These are phyloP conservation scores for Semicossyphus pulcher DNA, from an alignment of 2,113 vertebrate genomes.

Conservation along the genomic window DNA sequence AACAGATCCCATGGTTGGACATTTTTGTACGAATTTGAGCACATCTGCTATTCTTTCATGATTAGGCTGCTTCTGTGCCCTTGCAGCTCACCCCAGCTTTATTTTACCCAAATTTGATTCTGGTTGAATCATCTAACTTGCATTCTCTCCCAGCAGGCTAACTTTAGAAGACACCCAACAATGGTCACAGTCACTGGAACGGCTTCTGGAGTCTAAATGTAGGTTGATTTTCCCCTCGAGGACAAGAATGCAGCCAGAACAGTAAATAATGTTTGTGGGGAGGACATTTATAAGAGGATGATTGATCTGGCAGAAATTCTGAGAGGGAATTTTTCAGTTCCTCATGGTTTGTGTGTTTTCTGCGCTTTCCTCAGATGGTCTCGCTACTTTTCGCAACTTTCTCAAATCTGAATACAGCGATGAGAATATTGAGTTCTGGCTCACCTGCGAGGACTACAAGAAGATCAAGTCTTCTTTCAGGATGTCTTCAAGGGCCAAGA, in stretches of 20 bases:
- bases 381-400: slow-evolving; percentile 84
- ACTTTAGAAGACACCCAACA: slow-evolving; percentile 85
- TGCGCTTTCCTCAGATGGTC: slow-evolving; percentile 75
- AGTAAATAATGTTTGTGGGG: slow-evolving; percentile 37
- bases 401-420: slow-evolving; percentile 87
- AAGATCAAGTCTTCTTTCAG: slow-evolving; percentile 82
- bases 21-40: slow-evolving; percentile 55
- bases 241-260: slow-evolving; percentile 26
- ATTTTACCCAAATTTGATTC: slow-evolving; percentile 60
- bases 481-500: slow-evolving; percentile 83
- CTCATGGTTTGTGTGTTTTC: slow-evolving; percentile 22
- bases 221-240: slow-evolving; percentile 68
- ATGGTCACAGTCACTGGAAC: slow-evolving; percentile 87
- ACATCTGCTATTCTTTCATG: slow-evolving; percentile 39
- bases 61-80: slow-evolving; percentile 14
- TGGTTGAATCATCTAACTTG: slow-evolving; percentile 56
- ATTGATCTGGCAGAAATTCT: slow-evolving; percentile 1
- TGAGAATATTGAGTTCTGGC: slow-evolving; percentile 87
- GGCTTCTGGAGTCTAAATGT: slow-evolving; percentile 86
- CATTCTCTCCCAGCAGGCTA: slow-evolving; percentile 79
- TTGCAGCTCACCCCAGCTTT: background rate
- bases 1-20: slow-evolving; percentile 44
- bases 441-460: slow-evolving; percentile 87
- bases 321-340: background rate
- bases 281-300: slow-evolving; percentile 15